Evolutionary conservation across 2,888 invertebrate genomes (phyloP).

Genomic region (Aspidiotus destructor): DNA sequence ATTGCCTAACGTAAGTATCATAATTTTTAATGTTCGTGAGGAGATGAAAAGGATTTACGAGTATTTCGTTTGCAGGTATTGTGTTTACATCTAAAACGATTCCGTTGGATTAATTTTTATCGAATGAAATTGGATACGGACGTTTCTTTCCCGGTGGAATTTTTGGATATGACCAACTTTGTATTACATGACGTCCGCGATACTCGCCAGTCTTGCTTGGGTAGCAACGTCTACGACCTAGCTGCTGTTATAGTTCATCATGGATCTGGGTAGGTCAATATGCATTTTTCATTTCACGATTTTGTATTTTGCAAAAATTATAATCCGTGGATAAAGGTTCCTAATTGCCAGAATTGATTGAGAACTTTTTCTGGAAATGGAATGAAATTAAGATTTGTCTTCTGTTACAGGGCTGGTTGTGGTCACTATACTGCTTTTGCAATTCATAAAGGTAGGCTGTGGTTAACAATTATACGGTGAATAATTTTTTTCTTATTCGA

Average conservation of each 20-base stretch:
- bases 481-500: constrained; percentile 45
- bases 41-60: background rate
- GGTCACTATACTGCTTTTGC: constrained; percentile 81
- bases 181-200: constrained; percentile 58
- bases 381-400: constrained; percentile 10
- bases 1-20: constrained; percentile 57
- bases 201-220: constrained; percentile 53
- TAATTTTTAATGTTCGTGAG: background rate
- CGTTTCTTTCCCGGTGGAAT: constrained; percentile 64
- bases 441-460: constrained; percentile 51
- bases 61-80: constrained; percentile 48
- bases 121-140: constrained; percentile 69
- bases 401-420: constrained; percentile 59
- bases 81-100: constrained; percentile 72
- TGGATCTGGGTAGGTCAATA: constrained; percentile 56
- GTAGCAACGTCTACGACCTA: constrained; percentile 62
- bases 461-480: background rate
- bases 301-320: background rate
- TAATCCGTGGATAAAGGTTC: too few relatives aligned
- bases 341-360: background rate
- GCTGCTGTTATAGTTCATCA: constrained; percentile 74
- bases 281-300: background rate
- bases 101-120: constrained; percentile 70
- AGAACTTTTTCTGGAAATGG: background rate
- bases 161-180: constrained; percentile 68